These are phyloP conservation scores for Standfussiana lucernea DNA, from an alignment of 2,888 invertebrate genomes.

Conservation along the genomic window DNA sequence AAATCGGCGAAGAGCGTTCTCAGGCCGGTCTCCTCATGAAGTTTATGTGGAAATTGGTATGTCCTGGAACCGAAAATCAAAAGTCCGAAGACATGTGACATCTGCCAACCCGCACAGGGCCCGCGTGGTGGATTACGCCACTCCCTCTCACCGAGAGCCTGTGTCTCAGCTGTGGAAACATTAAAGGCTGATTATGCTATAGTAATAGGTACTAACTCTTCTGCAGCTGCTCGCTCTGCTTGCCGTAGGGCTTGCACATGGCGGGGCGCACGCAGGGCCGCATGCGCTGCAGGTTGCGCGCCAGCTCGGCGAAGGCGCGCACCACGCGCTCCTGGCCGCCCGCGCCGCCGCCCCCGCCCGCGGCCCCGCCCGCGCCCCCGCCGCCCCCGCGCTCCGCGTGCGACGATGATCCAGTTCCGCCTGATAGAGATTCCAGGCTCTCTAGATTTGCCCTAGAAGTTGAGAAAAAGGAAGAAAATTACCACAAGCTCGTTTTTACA, in stretches of 20 bases:
- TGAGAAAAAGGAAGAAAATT: neutral
- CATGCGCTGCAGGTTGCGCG: constrained; percentile 97
- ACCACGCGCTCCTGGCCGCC: constrained; percentile 96
- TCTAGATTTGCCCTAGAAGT: constrained; percentile 92
- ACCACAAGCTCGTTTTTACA: neutral
- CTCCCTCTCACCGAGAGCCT: too few species aligned
- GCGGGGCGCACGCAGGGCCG: constrained; percentile 96
- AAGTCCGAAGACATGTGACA: too few species aligned
- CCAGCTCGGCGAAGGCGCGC: constrained; percentile 95
- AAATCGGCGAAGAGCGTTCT: too few species aligned
- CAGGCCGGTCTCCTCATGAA: too few species aligned
- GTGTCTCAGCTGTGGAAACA: too few species aligned
- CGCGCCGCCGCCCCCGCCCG: constrained; percentile 73
- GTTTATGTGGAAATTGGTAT: too few species aligned
- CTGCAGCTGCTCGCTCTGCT: constrained; percentile 96
- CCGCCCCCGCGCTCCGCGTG: constrained; percentile 92
- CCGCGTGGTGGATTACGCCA: too few species aligned
- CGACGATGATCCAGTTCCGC: constrained; percentile 86
- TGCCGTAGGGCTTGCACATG: constrained; percentile 97
- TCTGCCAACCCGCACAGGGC: too few species aligned
- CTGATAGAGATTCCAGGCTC: constrained; percentile 93
- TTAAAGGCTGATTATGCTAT: neutral
- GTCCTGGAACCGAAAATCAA: too few species aligned
- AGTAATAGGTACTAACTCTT: constrained; percentile 91
- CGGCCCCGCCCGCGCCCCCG: constrained; percentile 72